Percentiles rank a stretch among this genome's conserved stretches.
phyloP scores from a whole-genome alignment of 2,888 invertebrate species.

The Plagiodera versicolora region DNA sequence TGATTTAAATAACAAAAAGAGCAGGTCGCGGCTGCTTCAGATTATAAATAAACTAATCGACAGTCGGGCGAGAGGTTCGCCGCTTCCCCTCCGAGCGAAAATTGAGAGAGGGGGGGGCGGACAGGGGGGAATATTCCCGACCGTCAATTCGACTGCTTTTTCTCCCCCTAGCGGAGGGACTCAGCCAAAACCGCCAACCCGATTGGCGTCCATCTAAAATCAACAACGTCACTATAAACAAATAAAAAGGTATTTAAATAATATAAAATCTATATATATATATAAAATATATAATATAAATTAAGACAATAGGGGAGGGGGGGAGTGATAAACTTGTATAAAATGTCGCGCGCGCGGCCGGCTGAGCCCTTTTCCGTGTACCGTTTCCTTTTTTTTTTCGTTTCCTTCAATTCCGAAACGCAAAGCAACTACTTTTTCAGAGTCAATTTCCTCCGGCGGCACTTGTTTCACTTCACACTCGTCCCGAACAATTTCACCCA shows the following conservation, averaged over 20 bases:
- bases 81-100: background rate
- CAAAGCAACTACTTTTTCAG: constrained; percentile 4
- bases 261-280: constrained; percentile 47
- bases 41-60: background rate
- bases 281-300: constrained; percentile 47
- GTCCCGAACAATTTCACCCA: constrained; percentile 42
- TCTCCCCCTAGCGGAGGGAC: constrained; percentile 28
- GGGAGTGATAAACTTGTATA: constrained; percentile 42
- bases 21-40: constrained; percentile 11
- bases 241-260: constrained; percentile 48
- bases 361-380: too few relatives aligned
- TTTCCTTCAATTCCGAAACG: background rate
- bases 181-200: constrained; percentile 38
- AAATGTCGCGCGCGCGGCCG: constrained; percentile 39
- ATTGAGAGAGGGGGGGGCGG: background rate
- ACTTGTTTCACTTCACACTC: constrained; percentile 29
- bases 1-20: constrained; percentile 34
- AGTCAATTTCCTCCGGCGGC: background rate
- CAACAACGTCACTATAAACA: constrained; percentile 49
- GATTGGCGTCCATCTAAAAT: constrained; percentile 41
- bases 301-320: constrained; percentile 39
- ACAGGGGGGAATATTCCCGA: background rate
- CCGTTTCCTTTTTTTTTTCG: constrained; percentile 11
- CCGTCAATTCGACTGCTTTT: background rate
- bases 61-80: background rate